These are phyloP conservation scores for Apodemia zela DNA, from an alignment of 2,888 invertebrate genomes.

Conservation along the genomic window DNA sequence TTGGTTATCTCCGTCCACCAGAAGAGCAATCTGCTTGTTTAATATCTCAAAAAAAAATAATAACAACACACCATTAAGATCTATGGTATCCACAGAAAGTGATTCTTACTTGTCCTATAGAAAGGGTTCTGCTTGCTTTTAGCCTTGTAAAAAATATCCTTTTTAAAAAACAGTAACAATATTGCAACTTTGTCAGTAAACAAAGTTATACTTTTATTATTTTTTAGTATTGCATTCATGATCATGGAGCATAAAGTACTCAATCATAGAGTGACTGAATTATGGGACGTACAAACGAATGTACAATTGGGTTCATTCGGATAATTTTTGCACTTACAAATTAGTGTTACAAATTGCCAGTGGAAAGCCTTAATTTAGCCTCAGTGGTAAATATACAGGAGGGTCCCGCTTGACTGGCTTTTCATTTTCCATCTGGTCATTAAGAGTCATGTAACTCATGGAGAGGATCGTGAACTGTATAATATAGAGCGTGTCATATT, in stretches of 20 bases:
- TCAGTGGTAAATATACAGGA: slow-evolving; percentile 7
- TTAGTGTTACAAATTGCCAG: slow-evolving; percentile 9
- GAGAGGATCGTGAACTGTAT: not conserved
- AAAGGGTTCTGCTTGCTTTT: too few species aligned
- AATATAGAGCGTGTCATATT: slow-evolving; percentile 1
- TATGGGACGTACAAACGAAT: not conserved
- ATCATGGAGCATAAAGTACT: slow-evolving; percentile 3
- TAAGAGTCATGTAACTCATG: slow-evolving; percentile 2
- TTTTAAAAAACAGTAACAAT: too few species aligned
- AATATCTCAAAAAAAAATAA: too few species aligned
- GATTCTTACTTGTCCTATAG: too few species aligned
- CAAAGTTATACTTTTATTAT: not conserved
- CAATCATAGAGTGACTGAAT: slow-evolving; percentile 2
- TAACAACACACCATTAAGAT: too few species aligned
- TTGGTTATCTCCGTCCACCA: too few species aligned
- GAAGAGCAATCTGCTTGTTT: too few species aligned
- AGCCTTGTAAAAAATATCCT: too few species aligned
- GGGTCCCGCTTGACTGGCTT: slow-evolving; percentile 24
- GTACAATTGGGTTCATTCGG: slow-evolving; percentile 1
- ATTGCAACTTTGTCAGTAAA: not conserved
- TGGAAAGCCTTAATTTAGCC: slow-evolving; percentile 6
- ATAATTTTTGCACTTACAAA: slow-evolving; percentile 6
- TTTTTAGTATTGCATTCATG: not conserved
- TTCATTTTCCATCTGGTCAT: slow-evolving; percentile 23
- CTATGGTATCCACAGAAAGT: too few species aligned